Base-by-base conservation (phyloP, 2,888 invertebrate genomes). In the Cyaniris semiargus region DNA sequence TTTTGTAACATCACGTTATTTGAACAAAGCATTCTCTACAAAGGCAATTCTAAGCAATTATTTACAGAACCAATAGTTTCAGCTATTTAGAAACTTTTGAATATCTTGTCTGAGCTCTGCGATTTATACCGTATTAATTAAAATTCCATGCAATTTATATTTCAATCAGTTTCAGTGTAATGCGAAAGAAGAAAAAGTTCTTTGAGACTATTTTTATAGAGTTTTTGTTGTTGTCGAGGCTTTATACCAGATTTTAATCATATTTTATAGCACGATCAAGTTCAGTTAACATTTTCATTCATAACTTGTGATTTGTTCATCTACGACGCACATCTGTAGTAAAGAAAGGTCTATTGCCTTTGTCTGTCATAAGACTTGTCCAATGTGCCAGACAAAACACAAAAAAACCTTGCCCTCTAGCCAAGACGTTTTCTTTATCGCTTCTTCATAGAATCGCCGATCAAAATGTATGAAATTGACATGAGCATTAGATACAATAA, bases 101-200 rank as follows among this genome's bases (percentile, higher is more conserved):
- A 31, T 70, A 8, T n/a, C n/a, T 8, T 5, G 27, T 27, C 66
- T 21, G 10, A 15, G n/a, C 21, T 70, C 5, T 18, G 34, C 7
- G n/a, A 70, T 34, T 70, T 27, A 27, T n/a, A 34, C 18, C 1
- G 34, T 70, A 7, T 34, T n/a, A 18, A 70, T 70, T 34, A 8
- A 13, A 70, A 70, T 34, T 70, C n/a, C 70, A 18, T 7, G 2
- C 10, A 8, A 34, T 70, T 34, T 70, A 70, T 34, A 31, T 70
- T 70, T 70, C n/a, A 34, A 70, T 70, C 70, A 2, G n/a, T 34
- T 70, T 34, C n/a, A 70, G 21, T 58, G 18, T 56, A n/a, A 56
- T n/a, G 21, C 60, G 4, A 66, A 3, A 60, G 23, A 27, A 66
- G 60, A 23, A 76, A 38, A 56, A 34, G 75, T 76, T 66, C 72